Base-by-base conservation (phyloP, 2,888 invertebrate genomes). In the Eulithis prunata region DNA sequence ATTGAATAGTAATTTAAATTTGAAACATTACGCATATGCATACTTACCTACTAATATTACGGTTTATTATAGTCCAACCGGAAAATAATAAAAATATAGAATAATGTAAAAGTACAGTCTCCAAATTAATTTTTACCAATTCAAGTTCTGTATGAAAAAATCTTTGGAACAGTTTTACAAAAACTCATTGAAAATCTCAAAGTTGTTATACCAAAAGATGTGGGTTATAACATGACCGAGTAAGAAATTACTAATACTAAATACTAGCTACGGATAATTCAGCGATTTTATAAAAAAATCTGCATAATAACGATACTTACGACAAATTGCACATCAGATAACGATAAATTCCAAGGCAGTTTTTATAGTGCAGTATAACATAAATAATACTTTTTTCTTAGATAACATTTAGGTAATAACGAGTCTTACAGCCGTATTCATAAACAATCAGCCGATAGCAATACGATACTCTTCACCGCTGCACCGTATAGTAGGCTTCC, bases 381-480 rank as follows among this genome's bases (percentile, higher is more conserved):
- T 81, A 84, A 84, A 81, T 86, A 86, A 86, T 86, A 85, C 85
- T 86, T 85, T 66, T 75, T 75, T 77, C 79, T 80, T 75, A 76
- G 71, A 76, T 73, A 79, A 62, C 8, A 52, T 68, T 75, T 77
- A 78, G 61, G 72, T 71, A 74, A 5, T 75, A 70, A 65, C 66
- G 47, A 69, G 51, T 59, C 62, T 51, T 49, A 59, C 51, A 47
- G n/a, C 41, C 57, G n/a, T 64, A 38, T 64, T 61, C 67, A 60
- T 57, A 60, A 67, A 63, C 41, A 45, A 45, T 38, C 7, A 2
- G 3, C 13, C n/a, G 21, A 21, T 21, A 21, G 21, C 21, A 21
- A 21, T 21, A 21, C 21, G 21, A 21, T 21, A 21, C n/a, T 13
- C 10, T 10, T 21, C 6, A 21, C 14, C 47, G 21, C 21, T 49